phyloP scores from a whole-genome alignment of 1,140 invertebrate species.

The Eueides isabella region DNA sequence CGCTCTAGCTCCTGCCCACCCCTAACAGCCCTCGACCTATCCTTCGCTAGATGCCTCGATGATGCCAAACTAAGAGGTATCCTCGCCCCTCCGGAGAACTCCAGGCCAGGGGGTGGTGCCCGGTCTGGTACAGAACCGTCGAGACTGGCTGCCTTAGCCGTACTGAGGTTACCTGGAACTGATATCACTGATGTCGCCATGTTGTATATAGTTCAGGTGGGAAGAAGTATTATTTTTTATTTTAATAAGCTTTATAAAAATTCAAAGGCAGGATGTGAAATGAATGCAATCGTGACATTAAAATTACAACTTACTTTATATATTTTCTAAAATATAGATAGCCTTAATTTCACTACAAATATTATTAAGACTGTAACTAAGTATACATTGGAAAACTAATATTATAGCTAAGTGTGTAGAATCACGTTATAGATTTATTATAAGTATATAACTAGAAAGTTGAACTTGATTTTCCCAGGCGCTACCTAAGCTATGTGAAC shows the following conservation, averaged over 20 bases:
- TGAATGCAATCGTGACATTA: too few species aligned
- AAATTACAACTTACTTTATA: too few species aligned
- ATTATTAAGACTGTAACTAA: too few species aligned
- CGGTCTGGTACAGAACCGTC: constrained; percentile 92
- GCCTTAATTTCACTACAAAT: too few species aligned
- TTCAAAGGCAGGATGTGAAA: too few species aligned
- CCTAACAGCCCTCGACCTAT: constrained; percentile 89
- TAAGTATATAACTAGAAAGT: too few species aligned
- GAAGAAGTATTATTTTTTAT: too few species aligned
- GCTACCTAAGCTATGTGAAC: constrained; percentile 86
- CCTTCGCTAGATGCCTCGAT: constrained; percentile 86
- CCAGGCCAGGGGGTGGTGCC: constrained; percentile 91
- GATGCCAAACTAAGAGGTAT: constrained; percentile 92
- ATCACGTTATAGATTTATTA: too few species aligned
- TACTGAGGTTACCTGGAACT: constrained; percentile 91
- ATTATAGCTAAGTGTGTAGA: too few species aligned
- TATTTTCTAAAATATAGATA: too few species aligned
- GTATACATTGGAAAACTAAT: too few species aligned
- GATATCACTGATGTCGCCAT: constrained; percentile 95
- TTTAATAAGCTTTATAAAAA: too few species aligned
- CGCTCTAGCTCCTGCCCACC: constrained; percentile 93
- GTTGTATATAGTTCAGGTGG: constrained; percentile 80
- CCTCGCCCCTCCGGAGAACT: constrained; percentile 92
- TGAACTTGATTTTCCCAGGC: constrained; percentile 81
- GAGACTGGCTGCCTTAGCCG: constrained; percentile 89